phyloP scores from a whole-genome alignment of 2,797 vertebrate species.

The Pagetopsis macropterus region DNA sequence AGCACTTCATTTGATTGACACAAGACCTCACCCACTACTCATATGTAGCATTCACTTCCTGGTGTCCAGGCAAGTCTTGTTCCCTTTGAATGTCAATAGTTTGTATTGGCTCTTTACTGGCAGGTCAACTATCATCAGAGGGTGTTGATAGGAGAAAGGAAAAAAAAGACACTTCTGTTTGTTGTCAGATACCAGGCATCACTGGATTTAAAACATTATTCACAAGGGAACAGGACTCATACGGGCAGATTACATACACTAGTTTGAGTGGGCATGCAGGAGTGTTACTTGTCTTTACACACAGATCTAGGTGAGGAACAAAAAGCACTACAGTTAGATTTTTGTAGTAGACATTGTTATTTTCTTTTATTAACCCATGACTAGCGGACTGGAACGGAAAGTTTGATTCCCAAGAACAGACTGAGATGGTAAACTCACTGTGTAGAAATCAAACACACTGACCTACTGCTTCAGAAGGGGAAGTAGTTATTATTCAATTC shows the following conservation, averaged over 20 bases:
- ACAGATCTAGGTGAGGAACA: constrained; percentile 67
- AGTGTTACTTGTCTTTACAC: constrained; percentile 69
- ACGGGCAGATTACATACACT: constrained; percentile 48
- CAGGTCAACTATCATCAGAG: constrained; percentile 32
- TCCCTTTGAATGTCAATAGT: constrained; percentile 36
- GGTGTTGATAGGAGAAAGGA: constrained; percentile 3
- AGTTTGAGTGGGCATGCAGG: constrained; percentile 62
- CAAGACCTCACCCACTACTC: constrained; percentile 47
- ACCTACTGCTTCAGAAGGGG: constrained; percentile 67
- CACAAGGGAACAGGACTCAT: constrained; percentile 66
- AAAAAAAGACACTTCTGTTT: constrained; percentile 15
- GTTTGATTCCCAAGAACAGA: constrained; percentile 67
- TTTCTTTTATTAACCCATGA: constrained; percentile 45
- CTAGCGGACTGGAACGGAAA: constrained; percentile 48
- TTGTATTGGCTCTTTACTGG: constrained; percentile 43
- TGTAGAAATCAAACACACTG: constrained; percentile 66
- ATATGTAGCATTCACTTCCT: constrained; percentile 69
- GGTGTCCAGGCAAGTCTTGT: constrained; percentile 38
- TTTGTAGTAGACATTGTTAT: constrained; percentile 56
- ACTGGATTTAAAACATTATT: constrained; percentile 50
- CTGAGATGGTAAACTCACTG: constrained; percentile 70
- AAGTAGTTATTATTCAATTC: not conserved
- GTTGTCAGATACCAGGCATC: constrained; percentile 42
- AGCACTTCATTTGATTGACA: constrained; percentile 52
- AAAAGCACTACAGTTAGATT: constrained; percentile 70